These are phyloP conservation scores for Colossoma macropomum DNA, from an alignment of 2,113 vertebrate species.

Conservation along the genomic window DNA sequence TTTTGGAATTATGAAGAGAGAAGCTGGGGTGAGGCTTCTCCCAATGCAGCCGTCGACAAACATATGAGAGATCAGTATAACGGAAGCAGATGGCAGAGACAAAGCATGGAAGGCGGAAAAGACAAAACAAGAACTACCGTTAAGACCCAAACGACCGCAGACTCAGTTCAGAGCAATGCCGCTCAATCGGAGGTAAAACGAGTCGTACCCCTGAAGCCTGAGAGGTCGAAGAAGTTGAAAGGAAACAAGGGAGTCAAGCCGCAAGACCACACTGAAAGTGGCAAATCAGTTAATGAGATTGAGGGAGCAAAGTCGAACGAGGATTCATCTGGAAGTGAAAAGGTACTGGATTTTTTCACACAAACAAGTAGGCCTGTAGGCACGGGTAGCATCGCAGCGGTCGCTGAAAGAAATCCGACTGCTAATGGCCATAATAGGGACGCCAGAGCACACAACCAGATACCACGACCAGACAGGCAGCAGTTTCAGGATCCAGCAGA, in stretches of 20 bases:
- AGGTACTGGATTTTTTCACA: conserved; percentile 35
- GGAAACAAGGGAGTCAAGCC: conserved; percentile 64
- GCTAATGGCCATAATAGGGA: conserved; percentile 37
- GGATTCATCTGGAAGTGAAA: conserved; percentile 50
- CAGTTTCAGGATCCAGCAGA: conserved; percentile 30
- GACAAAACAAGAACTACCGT: conserved; percentile 17
- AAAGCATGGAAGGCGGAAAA: conserved; percentile 22
- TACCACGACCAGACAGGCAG: conserved; percentile 26
- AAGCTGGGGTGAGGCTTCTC: conserved; percentile 43
- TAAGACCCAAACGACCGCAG: conserved; percentile 41
- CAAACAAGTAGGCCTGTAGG: neutral
- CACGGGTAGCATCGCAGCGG: neutral
- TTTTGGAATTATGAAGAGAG: conserved; percentile 35
- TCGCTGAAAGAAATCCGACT: conserved; percentile 11
- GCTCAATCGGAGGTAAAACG: conserved; percentile 67
- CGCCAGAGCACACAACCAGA: conserved; percentile 21
- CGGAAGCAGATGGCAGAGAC: conserved; percentile 34
- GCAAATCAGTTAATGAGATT: conserved; percentile 48
- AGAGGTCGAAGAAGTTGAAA: conserved; percentile 79
- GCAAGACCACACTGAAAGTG: conserved; percentile 53
- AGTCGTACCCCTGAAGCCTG: conserved; percentile 79
- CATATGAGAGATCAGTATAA: conserved; percentile 45
- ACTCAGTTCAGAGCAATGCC: conserved; percentile 56
- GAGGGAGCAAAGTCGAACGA: conserved; percentile 55
- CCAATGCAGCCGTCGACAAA: conserved; percentile 43